These are phyloP conservation scores for Apodemia duryi DNA, from an alignment of 2,888 invertebrate genomes.

Conservation along the genomic window DNA sequence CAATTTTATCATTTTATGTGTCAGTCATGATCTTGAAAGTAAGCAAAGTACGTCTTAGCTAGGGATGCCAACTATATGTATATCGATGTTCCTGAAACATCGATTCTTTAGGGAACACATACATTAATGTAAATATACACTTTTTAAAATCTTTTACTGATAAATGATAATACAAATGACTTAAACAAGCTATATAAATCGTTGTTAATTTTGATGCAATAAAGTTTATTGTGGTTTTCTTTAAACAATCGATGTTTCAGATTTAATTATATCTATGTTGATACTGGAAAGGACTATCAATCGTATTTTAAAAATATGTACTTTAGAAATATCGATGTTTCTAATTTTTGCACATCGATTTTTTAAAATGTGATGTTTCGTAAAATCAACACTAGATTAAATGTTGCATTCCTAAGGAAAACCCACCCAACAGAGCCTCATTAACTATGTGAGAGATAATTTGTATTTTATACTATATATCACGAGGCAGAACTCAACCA, in stretches of 20 bases:
- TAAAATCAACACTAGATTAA: background rate
- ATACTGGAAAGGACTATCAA: background rate
- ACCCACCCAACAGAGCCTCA: constrained; percentile 47
- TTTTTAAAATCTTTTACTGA: too few relatives aligned
- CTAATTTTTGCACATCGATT: too few relatives aligned
- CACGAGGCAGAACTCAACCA: constrained; percentile 17
- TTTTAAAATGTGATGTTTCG: background rate
- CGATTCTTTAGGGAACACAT: background rate
- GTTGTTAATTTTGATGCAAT: background rate
- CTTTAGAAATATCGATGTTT: too few relatives aligned
- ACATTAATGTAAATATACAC: too few relatives aligned
- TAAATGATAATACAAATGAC: background rate
- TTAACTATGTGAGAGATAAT: constrained; percentile 23
- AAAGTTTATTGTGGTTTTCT: background rate
- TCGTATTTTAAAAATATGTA: too few relatives aligned
- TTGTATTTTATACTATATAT: constrained; percentile 19
- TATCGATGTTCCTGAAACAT: constrained; percentile 10
- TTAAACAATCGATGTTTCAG: background rate
- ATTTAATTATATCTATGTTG: background rate
- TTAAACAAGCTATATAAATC: background rate
- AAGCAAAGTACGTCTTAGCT: background rate
- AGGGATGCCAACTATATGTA: background rate
- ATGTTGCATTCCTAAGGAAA: constrained; percentile 30
- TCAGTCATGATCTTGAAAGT: constrained; percentile 58
- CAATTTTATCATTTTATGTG: constrained; percentile 76